phyloP scores from a whole-genome alignment of 2,113 vertebrate genomes.

The Mus musculus region DNA sequence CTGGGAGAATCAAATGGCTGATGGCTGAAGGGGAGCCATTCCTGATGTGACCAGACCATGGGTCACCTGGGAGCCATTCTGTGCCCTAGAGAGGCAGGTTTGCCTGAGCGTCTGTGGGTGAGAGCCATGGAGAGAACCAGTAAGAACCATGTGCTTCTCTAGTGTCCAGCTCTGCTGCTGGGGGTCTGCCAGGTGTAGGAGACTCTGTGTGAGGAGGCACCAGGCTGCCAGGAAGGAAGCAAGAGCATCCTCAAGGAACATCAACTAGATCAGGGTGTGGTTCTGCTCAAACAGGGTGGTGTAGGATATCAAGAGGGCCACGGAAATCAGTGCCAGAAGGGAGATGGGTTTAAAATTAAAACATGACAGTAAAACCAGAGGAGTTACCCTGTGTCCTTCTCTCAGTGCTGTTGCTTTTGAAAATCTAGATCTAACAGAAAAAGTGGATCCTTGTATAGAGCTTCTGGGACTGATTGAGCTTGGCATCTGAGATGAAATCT shows the following conservation, averaged over 20 bases:
- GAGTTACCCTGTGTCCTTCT: not conserved
- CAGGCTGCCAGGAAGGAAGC: not conserved
- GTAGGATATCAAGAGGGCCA: not conserved
- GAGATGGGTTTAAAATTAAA: constrained; percentile 20
- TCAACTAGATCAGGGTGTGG: not conserved
- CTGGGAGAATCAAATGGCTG: not conserved
- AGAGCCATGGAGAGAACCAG: not conserved
- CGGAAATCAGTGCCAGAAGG: not conserved
- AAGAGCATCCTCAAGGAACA: not conserved
- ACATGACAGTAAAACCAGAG: not conserved
- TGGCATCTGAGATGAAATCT: constrained; percentile 46
- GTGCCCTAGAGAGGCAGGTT: not conserved
- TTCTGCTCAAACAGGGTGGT: not conserved
- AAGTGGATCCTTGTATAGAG: not conserved
- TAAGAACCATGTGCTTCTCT: not conserved
- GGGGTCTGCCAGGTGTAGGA: not conserved
- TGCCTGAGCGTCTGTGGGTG: no score
- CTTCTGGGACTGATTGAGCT: not conserved
- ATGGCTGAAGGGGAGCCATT: not conserved
- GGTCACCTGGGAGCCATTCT: not conserved
- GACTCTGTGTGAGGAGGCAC: fast-evolving
- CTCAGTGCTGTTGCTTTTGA: constrained; percentile 12
- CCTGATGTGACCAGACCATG: no score
- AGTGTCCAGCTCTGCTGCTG: not conserved
- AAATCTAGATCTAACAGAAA: constrained; percentile 16